Conservation (phyloP, 2,888 invertebrate genomes). For the Agrotis ipsilon region DNA sequence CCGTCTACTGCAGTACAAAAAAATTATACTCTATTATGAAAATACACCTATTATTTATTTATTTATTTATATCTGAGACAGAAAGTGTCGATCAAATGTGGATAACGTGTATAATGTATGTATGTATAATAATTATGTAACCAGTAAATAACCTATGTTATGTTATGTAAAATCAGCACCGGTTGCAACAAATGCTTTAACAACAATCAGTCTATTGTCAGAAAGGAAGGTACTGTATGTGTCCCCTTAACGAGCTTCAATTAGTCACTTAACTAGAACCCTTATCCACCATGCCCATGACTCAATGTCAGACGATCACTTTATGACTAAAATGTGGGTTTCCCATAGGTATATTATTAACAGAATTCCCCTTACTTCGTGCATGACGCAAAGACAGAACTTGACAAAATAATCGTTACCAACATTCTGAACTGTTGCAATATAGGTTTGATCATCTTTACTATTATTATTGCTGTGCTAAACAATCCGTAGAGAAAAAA, state of each 20-base stretch:
- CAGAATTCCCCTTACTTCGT: conserved; percentile 48
- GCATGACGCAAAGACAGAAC: conserved; percentile 36
- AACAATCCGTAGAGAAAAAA: conserved; percentile 42
- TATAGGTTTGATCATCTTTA: conserved; percentile 30
- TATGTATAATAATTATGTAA: conserved; percentile 88
- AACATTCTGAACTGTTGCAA: conserved; percentile 24
- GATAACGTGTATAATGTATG: conserved; percentile 86
- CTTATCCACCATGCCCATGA: conserved; percentile 66
- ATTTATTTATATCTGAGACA: conserved; percentile 75
- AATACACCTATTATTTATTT: conserved; percentile 82
- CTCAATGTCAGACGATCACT: conserved; percentile 58
- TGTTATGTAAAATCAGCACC: conserved; percentile 90
- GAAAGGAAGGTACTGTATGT: conserved; percentile 87
- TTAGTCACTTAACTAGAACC: conserved; percentile 74
- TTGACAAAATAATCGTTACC: conserved; percentile 28
- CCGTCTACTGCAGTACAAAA: conserved; percentile 82
- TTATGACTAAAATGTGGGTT: conserved; percentile 61
- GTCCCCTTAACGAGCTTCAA: conserved; percentile 80
- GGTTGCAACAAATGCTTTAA: conserved; percentile 90
- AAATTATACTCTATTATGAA: conserved; percentile 86
- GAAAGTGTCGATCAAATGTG: conserved; percentile 78
- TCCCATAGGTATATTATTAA: conserved; percentile 43
- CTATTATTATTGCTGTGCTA: conserved; percentile 28
- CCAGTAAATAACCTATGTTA: conserved; percentile 91
- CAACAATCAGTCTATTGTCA: conserved; percentile 91